phyloP scores from a whole-genome alignment of 37 sponge, comb jelly and placozoan species.

The Amphimedon queenslandica region DNA sequence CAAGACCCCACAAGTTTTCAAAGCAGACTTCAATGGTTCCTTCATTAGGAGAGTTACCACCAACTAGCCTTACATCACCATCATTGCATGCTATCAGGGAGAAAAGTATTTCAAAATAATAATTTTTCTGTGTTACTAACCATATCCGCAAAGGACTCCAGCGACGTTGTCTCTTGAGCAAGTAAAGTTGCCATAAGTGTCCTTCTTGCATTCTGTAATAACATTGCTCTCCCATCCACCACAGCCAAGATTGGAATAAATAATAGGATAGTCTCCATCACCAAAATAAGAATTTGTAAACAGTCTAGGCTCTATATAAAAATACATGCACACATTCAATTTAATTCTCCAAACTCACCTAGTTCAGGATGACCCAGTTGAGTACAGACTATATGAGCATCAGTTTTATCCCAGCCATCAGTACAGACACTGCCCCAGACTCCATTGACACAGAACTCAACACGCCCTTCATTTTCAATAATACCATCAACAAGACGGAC shows the following conservation, averaged over 20 bases:
- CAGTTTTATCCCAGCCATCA: not conserved
- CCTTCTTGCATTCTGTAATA: not conserved
- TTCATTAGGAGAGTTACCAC: not conserved
- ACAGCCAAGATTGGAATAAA: not conserved
- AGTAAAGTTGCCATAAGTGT: not conserved
- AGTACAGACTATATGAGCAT: not conserved
- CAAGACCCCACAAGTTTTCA: not conserved
- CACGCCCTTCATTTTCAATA: constrained; percentile 6
- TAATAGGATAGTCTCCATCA: constrained; percentile 17
- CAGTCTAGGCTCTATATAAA: not conserved
- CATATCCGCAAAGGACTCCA: constrained; percentile 9
- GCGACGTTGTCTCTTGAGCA: not conserved
- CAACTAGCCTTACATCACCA: constrained; percentile 6
- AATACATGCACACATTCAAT: not conserved
- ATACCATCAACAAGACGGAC: not conserved
- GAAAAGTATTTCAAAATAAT: not conserved
- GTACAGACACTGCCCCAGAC: constrained; percentile 7
- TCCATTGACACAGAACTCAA: constrained; percentile 2
- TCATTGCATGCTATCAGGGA: not conserved
- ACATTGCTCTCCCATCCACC: constrained; percentile 4
- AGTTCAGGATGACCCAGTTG: constrained; percentile 6
- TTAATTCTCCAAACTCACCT: not conserved
- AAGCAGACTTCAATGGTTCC: constrained; percentile 6
- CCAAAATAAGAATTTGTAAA: constrained; percentile 3
- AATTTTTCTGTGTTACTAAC: not conserved